Percentiles rank a stretch among this genome's conserved stretches.
phyloP scores from a whole-genome alignment of 2,797 vertebrate species.

The Orestias chungarensis region DNA sequence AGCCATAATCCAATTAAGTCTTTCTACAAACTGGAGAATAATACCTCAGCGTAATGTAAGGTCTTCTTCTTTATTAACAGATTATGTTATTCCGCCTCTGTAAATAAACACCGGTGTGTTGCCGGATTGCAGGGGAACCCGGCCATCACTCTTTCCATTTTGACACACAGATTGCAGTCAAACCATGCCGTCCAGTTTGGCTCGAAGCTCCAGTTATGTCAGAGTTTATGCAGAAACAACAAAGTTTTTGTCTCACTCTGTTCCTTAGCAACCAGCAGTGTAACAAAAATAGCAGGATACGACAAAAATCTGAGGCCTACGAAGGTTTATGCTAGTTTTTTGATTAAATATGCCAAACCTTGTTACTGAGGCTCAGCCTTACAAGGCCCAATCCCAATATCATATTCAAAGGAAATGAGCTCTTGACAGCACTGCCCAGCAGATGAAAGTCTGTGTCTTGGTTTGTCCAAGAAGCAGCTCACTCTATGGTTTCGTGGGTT shows the following conservation, averaged over 20 bases:
- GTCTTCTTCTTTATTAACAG: slow-evolving; percentile 13
- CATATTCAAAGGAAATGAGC: slow-evolving; percentile 63
- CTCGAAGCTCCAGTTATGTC: slow-evolving; percentile 33
- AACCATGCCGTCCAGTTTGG: slow-evolving; percentile 29
- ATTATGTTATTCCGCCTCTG: slow-evolving; percentile 2
- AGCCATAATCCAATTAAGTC: slow-evolving; percentile 21
- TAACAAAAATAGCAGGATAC: slow-evolving; percentile 18
- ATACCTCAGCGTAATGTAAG: slow-evolving; percentile 3
- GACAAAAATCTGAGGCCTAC: neutral
- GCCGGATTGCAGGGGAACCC: slow-evolving; percentile 25
- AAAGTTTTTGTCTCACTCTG: slow-evolving; percentile 38
- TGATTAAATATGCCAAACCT: slow-evolving; percentile 9
- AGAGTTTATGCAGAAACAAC: slow-evolving; percentile 44
- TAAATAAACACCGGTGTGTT: slow-evolving; percentile 9
- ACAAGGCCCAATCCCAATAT: slow-evolving; percentile 7
- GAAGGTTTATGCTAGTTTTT: neutral
- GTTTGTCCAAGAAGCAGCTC: slow-evolving; percentile 53
- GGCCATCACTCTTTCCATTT: slow-evolving; percentile 8
- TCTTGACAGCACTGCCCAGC: slow-evolving; percentile 41
- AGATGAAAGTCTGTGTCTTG: slow-evolving; percentile 54
- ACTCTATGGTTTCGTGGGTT: slow-evolving; percentile 65
- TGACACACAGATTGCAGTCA: slow-evolving; percentile 18
- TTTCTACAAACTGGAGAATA: slow-evolving; percentile 17
- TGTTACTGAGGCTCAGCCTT: neutral
- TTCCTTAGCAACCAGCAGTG: slow-evolving; percentile 21